Base-by-base conservation (phyloP, 1,140 invertebrate species). In the Diachasma alloeum region DNA sequence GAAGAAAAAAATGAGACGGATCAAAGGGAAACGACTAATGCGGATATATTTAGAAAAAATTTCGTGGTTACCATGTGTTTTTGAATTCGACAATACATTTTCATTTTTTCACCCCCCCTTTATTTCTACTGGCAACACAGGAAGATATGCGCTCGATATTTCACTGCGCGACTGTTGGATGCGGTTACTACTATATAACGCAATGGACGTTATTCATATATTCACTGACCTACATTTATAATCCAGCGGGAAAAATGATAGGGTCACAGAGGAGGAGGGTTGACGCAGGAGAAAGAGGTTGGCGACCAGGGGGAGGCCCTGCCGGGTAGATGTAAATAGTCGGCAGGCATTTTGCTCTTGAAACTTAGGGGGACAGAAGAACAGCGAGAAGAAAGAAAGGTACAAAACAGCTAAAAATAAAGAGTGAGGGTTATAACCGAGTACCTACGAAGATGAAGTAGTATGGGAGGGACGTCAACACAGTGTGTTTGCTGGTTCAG, bases 191-290 rank as follows among this genome's bases (percentile, higher is more conserved):
- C 59, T 22, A 63, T 11, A 63, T 66, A 76, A 72, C 71, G 75
- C 68, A 63, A 75, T 75, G 74, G 24, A 26, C 53, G 46, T 74
- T 74, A 78, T 74, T 74, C 72, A 78, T 78, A 69, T 74, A 78
- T 78, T 78, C 66, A 78, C 72, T 78, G 76, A 78, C 76, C 76
- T 74, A 78, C 59, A 78, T 78, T 74, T 78, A 78, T 74, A 74
- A 77, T 70, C 66, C 76, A 74, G 31, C 13, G 39, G 36, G 31
- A 68, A 68, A 37, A 68, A 63, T 63, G 9, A 4, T 26, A 63
- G 59, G 59, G 59, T 19, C 59, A 63, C 24, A 63, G n/a, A 19
- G 36, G 10, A 6, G 39, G 8, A 36, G n/a, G 66, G n/a, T 17
- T 26, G n/a, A 13, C 2, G 31, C 8, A 15, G 66, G 26, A 8